Percentiles rank a stretch among this genome's conserved stretches.
Conservation (phyloP, 2,888 invertebrate genomes). For the Gandaritis pyraliata region DNA sequence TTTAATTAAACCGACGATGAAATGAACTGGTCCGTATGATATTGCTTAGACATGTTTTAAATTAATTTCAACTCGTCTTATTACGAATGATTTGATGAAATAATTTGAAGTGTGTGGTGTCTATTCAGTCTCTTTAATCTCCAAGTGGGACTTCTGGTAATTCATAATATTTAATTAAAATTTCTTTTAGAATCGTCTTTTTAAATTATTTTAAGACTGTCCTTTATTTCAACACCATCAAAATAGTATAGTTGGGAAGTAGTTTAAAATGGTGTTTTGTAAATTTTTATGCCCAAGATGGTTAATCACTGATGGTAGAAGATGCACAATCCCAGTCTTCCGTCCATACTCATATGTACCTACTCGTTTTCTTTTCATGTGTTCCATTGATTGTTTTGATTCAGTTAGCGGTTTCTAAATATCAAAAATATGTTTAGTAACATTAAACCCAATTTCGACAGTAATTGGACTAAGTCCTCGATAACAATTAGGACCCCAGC, state of each 20-base stretch:
- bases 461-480: constrained; percentile 41
- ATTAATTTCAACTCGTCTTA: constrained; percentile 79
- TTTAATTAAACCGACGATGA: constrained; percentile 84
- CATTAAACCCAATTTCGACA: constrained; percentile 14
- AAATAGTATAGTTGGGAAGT: no score
- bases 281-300: no score
- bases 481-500: constrained; percentile 53
- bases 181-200: background rate
- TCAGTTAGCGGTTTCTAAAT: background rate
- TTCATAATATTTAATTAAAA: background rate
- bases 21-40: constrained; percentile 84
- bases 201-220: no score
- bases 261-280: no score
- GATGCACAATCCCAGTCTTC: no score
- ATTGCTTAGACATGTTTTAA: constrained; percentile 84
- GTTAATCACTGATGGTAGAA: no score
- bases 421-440: background rate
- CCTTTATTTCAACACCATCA: no score
- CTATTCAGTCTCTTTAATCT: constrained; percentile 13
- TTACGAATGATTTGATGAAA: constrained; percentile 65
- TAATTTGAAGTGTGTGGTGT: constrained; percentile 45
- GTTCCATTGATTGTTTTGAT: background rate
- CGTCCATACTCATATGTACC: no score
- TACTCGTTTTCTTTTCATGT: background rate
- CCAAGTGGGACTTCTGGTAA: background rate